Percentiles rank a stretch among this genome's conserved stretches.
These are phyloP conservation scores for Octodon degus DNA, from an alignment of 2,113 vertebrate species.

Conservation along the genomic window DNA sequence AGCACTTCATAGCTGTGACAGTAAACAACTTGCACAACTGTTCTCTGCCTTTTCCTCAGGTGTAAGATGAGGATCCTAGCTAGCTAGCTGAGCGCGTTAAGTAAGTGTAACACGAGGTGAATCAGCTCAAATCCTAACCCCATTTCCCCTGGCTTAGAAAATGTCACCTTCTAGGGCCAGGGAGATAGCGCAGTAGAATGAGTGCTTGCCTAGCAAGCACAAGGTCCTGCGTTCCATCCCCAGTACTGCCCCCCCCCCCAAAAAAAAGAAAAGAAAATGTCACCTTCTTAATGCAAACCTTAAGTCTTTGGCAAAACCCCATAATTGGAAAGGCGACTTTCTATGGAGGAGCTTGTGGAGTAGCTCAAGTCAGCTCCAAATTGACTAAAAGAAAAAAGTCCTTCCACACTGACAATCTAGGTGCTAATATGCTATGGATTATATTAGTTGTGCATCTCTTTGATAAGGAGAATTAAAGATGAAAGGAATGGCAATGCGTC, in stretches of 20 bases:
- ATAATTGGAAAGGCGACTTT: neutral
- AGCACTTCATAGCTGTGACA: neutral
- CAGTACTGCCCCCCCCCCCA: too few species aligned
- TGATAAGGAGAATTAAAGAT: neutral
- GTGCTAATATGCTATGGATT: neutral
- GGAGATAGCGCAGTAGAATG: too few species aligned
- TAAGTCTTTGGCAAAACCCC: neutral
- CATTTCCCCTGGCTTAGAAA: neutral
- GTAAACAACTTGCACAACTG: neutral
- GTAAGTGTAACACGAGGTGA: neutral
- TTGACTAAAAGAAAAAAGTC: neutral
- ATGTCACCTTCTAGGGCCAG: neutral
- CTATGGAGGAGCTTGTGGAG: neutral
- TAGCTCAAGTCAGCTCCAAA: neutral
- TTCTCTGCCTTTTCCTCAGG: neutral
- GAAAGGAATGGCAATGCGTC: neutral
- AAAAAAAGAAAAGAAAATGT: neutral
- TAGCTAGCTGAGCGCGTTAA: neutral
- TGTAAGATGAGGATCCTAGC: neutral
- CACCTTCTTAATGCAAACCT: neutral
- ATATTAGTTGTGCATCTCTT: neutral
- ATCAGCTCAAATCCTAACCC: neutral
- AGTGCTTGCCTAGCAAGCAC: too few species aligned
- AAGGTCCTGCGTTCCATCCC: too few species aligned
- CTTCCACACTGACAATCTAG: neutral